phyloP scores from a whole-genome alignment of 2,888 invertebrate species.

The Brassicogethes aeneus region DNA sequence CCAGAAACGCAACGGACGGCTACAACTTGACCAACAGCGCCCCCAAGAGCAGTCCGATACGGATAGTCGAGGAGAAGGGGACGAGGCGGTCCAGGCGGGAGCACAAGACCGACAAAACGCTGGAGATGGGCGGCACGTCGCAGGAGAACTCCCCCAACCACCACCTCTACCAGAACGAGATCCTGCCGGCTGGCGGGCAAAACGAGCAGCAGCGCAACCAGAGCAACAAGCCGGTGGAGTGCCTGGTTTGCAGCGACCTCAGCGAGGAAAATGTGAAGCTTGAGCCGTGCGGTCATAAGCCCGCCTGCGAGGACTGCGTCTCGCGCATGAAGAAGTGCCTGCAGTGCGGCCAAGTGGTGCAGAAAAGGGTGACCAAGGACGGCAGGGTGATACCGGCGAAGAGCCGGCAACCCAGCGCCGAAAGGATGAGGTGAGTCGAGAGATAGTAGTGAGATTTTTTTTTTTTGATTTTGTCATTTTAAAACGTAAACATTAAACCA shows the following conservation, averaged over 20 bases:
- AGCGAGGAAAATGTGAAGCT: constrained; percentile 53
- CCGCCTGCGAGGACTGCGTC: constrained; percentile 68
- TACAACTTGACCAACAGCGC: constrained; percentile 33
- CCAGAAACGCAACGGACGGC: constrained; percentile 27
- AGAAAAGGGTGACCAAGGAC: constrained; percentile 46
- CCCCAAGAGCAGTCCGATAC: constrained; percentile 26
- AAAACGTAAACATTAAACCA: no score
- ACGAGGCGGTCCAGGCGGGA: constrained; percentile 24
- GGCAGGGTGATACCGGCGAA: constrained; percentile 42
- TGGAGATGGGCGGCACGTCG: constrained; percentile 24
- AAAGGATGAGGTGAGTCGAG: constrained; percentile 48
- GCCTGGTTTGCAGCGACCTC: constrained; percentile 63
- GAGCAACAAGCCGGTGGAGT: constrained; percentile 46
- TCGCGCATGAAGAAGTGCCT: constrained; percentile 70
- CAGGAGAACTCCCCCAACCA: constrained; percentile 36
- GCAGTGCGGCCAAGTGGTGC: constrained; percentile 54
- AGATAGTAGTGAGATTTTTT: no score
- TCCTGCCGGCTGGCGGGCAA: constrained; percentile 9
- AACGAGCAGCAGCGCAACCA: background rate
- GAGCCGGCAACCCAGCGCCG: constrained; percentile 54
- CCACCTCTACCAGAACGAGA: constrained; percentile 33
- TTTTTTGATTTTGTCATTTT: constrained; percentile 1
- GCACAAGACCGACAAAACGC: constrained; percentile 25
- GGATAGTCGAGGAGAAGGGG: constrained; percentile 26
- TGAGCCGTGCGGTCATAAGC: constrained; percentile 65